phyloP scores from a whole-genome alignment of 2,888 invertebrate species.

The Xestoiulus laeticollis region DNA sequence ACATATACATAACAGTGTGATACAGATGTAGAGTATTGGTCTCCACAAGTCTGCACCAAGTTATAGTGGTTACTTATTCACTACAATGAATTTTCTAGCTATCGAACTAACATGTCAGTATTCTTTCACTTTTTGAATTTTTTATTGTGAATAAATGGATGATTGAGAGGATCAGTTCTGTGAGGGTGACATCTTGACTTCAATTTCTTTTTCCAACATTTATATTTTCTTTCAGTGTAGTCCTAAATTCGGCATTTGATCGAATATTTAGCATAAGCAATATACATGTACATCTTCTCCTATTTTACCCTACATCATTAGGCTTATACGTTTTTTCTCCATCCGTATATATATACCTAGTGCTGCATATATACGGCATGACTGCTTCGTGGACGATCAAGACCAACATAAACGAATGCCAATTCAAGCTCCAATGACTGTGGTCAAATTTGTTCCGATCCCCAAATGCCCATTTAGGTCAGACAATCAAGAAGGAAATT shows the following conservation, averaged over 20 bases:
- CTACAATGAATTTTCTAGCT: too few species aligned
- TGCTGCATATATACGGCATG: conserved; percentile 10
- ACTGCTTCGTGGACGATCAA: conserved; percentile 7
- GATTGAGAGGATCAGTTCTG: neutral
- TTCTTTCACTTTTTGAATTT: neutral
- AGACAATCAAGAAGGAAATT: conserved; percentile 54
- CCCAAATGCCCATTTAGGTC: conserved; percentile 53
- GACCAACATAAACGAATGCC: conserved; percentile 47
- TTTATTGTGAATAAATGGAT: neutral
- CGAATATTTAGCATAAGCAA: conserved; percentile 10
- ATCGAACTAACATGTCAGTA: neutral
- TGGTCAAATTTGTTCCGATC: conserved; percentile 49
- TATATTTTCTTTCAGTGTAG: neutral
- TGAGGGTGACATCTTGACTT: neutral
- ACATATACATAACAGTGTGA: too few species aligned
- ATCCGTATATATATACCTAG: neutral
- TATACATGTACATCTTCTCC: neutral
- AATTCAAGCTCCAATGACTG: conserved; percentile 50
- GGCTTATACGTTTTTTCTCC: neutral
- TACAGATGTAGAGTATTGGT: too few species aligned
- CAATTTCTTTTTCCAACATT: neutral
- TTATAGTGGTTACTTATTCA: too few species aligned
- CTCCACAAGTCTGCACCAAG: too few species aligned
- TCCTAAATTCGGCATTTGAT: neutral
- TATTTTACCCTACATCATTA: conserved; percentile 28